These are phyloP conservation scores for Sebastes elongatus DNA, from an alignment of 2,797 vertebrate genomes.

Conservation along the genomic window DNA sequence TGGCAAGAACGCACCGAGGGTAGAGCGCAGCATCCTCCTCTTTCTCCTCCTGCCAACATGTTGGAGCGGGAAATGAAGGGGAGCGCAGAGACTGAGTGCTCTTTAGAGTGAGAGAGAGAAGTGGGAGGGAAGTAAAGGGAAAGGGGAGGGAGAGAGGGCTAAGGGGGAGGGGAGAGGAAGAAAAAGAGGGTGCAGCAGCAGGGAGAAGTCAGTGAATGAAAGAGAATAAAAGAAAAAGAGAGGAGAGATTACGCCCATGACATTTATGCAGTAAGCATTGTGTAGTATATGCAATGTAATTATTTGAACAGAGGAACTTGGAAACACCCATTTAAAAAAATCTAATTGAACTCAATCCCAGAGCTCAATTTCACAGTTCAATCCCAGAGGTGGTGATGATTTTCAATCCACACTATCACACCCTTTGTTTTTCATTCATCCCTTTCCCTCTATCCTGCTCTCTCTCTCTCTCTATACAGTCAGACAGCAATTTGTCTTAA, in stretches of 20 bases:
- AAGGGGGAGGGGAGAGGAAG: slow-evolving; percentile 60
- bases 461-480: neutral
- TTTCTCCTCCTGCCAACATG: slow-evolving; percentile 79
- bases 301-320: neutral
- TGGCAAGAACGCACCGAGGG: slow-evolving; percentile 74
- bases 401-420: neutral
- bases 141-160: slow-evolving; percentile 55
- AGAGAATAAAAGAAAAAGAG: neutral
- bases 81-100: slow-evolving; percentile 67
- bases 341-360: neutral
- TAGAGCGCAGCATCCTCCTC: slow-evolving; percentile 80
- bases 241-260: slow-evolving; percentile 4
- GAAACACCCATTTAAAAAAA: neutral
- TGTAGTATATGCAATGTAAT: neutral
- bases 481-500: neutral
- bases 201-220: slow-evolving; percentile 37
- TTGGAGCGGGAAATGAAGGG: slow-evolving; percentile 78
- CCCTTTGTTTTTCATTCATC: neutral
- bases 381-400: neutral
- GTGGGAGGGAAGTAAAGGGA: slow-evolving; percentile 64
- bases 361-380: neutral
- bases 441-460: neutral
- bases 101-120: slow-evolving; percentile 71
- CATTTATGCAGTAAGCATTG: neutral
- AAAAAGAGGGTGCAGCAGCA: slow-evolving; percentile 50